Conservation (phyloP, 2,113 vertebrate genomes). For the Leucopsar rothschildi region DNA sequence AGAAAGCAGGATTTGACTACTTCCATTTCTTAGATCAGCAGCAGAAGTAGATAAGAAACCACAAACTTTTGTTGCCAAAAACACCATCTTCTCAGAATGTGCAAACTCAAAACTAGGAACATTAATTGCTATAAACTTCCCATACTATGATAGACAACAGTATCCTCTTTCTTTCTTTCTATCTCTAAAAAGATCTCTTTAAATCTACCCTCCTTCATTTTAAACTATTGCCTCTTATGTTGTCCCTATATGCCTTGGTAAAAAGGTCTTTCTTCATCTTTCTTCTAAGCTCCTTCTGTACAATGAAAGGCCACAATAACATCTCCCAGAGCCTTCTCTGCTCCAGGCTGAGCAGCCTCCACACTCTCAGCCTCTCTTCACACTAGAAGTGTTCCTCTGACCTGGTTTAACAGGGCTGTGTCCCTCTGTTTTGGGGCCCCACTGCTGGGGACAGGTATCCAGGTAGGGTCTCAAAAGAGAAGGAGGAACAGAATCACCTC, state of each 20-base stretch:
- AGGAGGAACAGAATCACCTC: not conserved
- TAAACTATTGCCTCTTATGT: not conserved
- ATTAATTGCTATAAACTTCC: not conserved
- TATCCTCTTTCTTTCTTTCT: not conserved
- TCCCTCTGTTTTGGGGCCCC: not conserved
- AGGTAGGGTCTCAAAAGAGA: not conserved
- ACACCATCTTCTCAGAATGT: not conserved
- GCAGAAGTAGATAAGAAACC: not conserved
- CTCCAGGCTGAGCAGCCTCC: not conserved
- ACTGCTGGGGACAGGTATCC: not conserved
- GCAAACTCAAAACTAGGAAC: not conserved
- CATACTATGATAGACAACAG: not conserved
- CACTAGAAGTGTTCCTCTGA: not conserved
- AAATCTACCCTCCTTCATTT: not conserved
- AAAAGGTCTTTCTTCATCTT: not conserved
- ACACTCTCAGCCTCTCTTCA: not conserved
- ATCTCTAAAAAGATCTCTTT: not conserved
- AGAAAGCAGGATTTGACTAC: not conserved
- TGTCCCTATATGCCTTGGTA: not conserved
- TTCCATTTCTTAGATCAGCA: not conserved
- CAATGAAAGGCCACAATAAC: not conserved
- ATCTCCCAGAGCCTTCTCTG: not conserved
- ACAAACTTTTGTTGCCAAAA: not conserved
- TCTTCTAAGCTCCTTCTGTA: not conserved
- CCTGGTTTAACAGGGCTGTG: rapidly evolving